phyloP scores from a whole-genome alignment of 2,888 invertebrate genomes.

The Nymphalis c-album region DNA sequence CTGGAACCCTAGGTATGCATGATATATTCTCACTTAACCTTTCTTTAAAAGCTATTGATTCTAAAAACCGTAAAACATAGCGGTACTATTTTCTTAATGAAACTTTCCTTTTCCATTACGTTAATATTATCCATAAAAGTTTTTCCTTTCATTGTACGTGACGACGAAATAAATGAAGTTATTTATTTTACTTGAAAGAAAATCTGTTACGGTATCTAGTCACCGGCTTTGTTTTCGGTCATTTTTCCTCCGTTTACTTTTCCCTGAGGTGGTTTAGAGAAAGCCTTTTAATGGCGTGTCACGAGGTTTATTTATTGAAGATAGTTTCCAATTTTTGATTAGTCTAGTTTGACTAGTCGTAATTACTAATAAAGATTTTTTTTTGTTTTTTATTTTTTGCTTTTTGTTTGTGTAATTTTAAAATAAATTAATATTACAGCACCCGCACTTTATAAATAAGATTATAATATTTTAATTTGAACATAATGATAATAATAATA shows the following conservation, averaged over 20 bases:
- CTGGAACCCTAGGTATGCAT: no score
- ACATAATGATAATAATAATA: no score
- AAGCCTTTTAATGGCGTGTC: neutral
- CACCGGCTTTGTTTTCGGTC: neutral
- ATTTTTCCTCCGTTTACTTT: neutral
- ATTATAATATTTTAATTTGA: no score
- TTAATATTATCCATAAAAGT: slow-evolving; percentile 13
- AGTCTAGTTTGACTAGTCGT: no score
- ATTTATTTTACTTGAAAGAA: slow-evolving; percentile 7
- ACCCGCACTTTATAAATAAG: no score
- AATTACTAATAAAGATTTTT: no score
- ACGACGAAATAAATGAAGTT: slow-evolving; percentile 12
- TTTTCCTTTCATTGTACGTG: slow-evolving; percentile 24
- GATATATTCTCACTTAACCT: neutral
- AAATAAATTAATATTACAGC: no score
- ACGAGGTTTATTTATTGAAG: neutral
- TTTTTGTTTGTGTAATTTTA: no score
- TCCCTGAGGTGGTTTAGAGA: neutral
- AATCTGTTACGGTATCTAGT: slow-evolving; percentile 5
- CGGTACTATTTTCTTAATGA: neutral
- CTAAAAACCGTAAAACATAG: neutral
- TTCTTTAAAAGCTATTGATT: neutral
- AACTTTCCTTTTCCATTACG: slow-evolving; percentile 25
- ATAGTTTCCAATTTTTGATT: no score
- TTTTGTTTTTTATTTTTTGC: no score